Evolutionary conservation across 1,140 invertebrate genomes (phyloP), one percentile per base, ranked within the genome.

Genomic region (Meloidogyne floridensis): DNA sequence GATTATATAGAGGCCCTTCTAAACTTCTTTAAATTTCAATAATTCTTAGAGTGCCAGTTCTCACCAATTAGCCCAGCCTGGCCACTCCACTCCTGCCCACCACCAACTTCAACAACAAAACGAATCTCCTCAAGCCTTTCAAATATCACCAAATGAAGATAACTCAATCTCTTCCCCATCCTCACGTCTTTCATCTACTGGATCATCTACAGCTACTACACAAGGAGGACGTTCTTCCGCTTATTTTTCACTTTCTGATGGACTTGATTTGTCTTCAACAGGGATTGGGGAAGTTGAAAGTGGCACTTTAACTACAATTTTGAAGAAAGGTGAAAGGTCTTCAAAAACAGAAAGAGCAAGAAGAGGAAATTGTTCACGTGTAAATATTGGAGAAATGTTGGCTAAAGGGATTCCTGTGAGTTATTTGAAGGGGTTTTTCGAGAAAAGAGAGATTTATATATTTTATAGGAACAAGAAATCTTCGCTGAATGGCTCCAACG

Each of bases 401-500:
- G 89, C 92, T 80, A 91, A 92, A 80, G 93, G 93, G 20, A 88
- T 93, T 76, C 90, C 92, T 51, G 92, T 93, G 87, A 90, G 91
- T 90, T 51, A 13, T 43, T 77, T 76, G 54, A 20, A 54, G 53
- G 69, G 43, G 9, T n/a, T 15, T n/a, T 13, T 32, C 0, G n/a
- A n/a, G n/a, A 32, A 47, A 77, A 20, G 1, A 32, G 32, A 65
- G 9, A 56, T 6, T 7, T 5, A 86, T 91, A 2, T 0, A 11
- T 54, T 18, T 20, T 71, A 7, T 90, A 95, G 94, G 95, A 97
- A 90, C 93, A 93, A 86, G 96, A 98, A 88, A 94, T 98, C 81
- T 93, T 98, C 82, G 94, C 95, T 86, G 94, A 94, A 80, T 99
- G 97, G 96, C 91, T 99, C 85, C 93, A 94, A 65, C 95, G 97